A percentile compares a stretch with the other conserved stretches of the same genome.
These are phyloP conservation scores for Sepiola atlantica DNA, from an alignment of 2,888 invertebrate genomes.

Conservation along the genomic window DNA sequence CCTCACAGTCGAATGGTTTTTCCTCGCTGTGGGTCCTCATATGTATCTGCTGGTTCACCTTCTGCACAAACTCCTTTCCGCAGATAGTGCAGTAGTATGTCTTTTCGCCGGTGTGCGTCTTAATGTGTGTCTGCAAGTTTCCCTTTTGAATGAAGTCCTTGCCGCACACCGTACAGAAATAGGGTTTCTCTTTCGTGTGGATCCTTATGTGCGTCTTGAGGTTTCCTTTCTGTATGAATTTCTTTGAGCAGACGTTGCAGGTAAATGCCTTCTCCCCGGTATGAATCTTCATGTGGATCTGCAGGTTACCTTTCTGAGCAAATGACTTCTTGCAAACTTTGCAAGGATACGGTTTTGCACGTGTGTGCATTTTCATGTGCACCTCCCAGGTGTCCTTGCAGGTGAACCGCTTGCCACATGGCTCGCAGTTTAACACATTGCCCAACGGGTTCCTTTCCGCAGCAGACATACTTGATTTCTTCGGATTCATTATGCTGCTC, in stretches of 20 bases:
- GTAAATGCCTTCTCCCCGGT: neutral
- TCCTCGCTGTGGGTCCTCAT: conserved; percentile 53
- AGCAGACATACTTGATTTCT: neutral
- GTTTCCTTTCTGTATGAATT: conserved; percentile 19
- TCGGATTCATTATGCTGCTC: neutral
- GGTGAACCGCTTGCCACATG: neutral
- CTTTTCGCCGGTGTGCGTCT: neutral
- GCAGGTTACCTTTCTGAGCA: neutral
- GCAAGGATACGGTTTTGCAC: neutral
- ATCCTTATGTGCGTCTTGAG: conserved; percentile 18
- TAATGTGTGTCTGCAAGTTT: conserved; percentile 7
- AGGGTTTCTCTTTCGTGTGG: neutral
- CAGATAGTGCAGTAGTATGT: conserved; percentile 6
- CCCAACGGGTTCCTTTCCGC: neutral
- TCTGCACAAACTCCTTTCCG: conserved; percentile 21
- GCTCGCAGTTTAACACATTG: neutral
- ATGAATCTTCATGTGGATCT: neutral
- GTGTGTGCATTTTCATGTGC: neutral
- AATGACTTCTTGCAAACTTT: neutral
- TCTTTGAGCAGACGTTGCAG: neutral
- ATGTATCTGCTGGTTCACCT: conserved; percentile 49
- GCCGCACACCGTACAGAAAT: neutral
- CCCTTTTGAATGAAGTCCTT: neutral
- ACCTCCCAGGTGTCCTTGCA: neutral
- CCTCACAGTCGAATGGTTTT: conserved; percentile 49